Evolutionary conservation across 1,140 invertebrate species (phyloP), one percentile per base, ranked within the genome.

Genomic region (Battus philenor): DNA sequence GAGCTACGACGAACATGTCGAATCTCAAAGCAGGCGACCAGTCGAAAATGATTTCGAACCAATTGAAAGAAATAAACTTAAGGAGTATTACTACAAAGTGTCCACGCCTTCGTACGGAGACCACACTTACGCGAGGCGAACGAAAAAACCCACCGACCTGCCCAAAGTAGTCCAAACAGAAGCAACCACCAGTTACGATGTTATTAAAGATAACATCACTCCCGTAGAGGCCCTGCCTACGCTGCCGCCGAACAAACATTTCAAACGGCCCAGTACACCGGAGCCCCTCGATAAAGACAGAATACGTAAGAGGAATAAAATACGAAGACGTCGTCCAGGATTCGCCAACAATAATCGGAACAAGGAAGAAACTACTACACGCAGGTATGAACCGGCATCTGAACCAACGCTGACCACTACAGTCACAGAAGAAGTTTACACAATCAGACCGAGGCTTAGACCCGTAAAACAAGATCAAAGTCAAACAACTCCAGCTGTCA

Each of bases 1-100:
- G 39, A 68, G 54, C 47, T 85, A 78, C 52, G 64, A 80, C 30
- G 61, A 38, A 17, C 59, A 82, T 47, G 50, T 73, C 31, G 78
- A 85, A 66, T 65, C 65, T 46, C 78, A 85, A 73, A 81, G 75
- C 50, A 73, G 72, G 47, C 73, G 75, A 39, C 81, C 78, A 13
- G 50, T 73, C 16, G 77, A 71, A 18, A 71, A 85, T 33, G 78
- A 82, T 36, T 80, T 79, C 50, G 76, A 85, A 55, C 77, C 81
- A 1, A 81, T 85, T 17, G 66, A 63, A 13, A 75, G 76, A 30
- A 63, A 79, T 26, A 82, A 85, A 52, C 61, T 85, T 1, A 82
- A 82, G 47, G 81, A 85, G 16, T 82, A 82, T 44, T 85, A 85
- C 31, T 85, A 85, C 30, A 82, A 68, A 57, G 68, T 82, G 39